phyloP scores from a whole-genome alignment of 2,888 invertebrate species.

The Oscheius sp. region DNA sequence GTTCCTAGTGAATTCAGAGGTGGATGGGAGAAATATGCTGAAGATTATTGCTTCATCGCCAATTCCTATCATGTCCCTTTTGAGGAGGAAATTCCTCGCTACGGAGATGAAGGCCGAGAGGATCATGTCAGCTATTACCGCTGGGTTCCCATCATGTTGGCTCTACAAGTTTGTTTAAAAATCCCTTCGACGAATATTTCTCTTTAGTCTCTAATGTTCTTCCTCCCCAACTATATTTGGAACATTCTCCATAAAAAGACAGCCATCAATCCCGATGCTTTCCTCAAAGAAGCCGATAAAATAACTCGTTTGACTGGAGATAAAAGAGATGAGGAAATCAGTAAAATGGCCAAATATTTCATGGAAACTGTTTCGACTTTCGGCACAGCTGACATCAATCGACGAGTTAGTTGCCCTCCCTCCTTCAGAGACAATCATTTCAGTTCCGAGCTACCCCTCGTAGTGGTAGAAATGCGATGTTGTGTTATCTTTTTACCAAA shows the following conservation, averaged over 20 bases:
- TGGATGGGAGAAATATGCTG: slow-evolving; percentile 53
- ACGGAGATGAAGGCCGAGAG: slow-evolving; percentile 18
- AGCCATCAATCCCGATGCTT: slow-evolving; percentile 38
- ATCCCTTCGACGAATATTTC: neutral
- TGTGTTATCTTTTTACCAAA: slow-evolving; percentile 71
- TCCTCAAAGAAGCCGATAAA: slow-evolving; percentile 36
- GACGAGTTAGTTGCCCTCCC: neutral
- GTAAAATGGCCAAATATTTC: slow-evolving; percentile 49
- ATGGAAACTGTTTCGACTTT: slow-evolving; percentile 53
- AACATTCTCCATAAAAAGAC: slow-evolving; percentile 66
- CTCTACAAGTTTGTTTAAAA: slow-evolving; percentile 57
- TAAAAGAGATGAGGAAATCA: slow-evolving; percentile 52
- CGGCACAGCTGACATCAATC: slow-evolving; percentile 18
- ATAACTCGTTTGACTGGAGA: slow-evolving; percentile 39
- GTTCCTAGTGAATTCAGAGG: slow-evolving; percentile 36
- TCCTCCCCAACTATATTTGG: slow-evolving; percentile 72
- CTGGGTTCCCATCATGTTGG: slow-evolving; percentile 69
- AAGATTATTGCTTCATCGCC: slow-evolving; percentile 63
- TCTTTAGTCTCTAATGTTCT: slow-evolving; percentile 70
- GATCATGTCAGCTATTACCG: slow-evolving; percentile 62
- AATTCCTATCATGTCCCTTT: slow-evolving; percentile 60
- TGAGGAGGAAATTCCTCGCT: slow-evolving; percentile 36
- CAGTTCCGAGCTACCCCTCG: slow-evolving; percentile 33
- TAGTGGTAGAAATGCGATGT: slow-evolving; percentile 61
- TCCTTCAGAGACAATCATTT: neutral